phyloP scores from a whole-genome alignment of 2,888 invertebrate species.

The Megalurothrips usitatus region DNA sequence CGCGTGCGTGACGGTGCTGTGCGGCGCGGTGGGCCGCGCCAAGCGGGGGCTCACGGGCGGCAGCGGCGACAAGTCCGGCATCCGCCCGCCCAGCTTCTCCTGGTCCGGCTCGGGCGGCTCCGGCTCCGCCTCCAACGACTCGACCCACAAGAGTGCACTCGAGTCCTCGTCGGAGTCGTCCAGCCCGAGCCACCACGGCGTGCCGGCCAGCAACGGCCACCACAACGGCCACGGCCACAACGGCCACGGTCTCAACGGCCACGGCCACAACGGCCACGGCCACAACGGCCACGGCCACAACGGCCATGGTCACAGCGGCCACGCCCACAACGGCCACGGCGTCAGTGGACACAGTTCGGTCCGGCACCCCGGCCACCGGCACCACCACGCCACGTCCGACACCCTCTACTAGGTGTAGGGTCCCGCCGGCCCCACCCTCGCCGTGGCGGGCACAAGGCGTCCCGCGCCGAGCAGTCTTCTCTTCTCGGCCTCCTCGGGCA shows the following conservation, averaged over 20 bases:
- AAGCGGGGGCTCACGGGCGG: conserved; percentile 19
- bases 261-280: conserved; percentile 4
- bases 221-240: not conserved
- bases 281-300: not conserved
- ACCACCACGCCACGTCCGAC: conserved; percentile 19
- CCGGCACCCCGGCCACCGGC: conserved; percentile 7
- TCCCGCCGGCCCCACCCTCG: not conserved
- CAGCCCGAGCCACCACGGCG: not conserved
- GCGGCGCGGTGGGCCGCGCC: not conserved
- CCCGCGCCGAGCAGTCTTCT: not conserved
- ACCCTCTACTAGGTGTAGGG: not conserved
- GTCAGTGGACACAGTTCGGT: not conserved
- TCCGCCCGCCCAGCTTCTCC: conserved; percentile 41
- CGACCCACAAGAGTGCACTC: conserved; percentile 10
- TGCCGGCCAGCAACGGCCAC: not conserved
- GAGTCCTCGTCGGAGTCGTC: conserved; percentile 10
- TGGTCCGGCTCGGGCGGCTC: conserved; percentile 38
- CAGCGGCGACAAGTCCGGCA: conserved; percentile 18
- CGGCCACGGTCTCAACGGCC: not conserved
- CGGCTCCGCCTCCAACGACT: conserved; percentile 10
- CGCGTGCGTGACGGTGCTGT: conserved; percentile 26
- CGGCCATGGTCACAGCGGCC: conserved; percentile 7
- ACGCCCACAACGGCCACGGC: not conserved
- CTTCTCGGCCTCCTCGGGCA: not conserved
- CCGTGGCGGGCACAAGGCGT: not conserved